Percentiles rank a stretch among this genome's conserved stretches.
phyloP scores from a whole-genome alignment of 2,888 invertebrate species.

The Meiosimyza decipiens region DNA sequence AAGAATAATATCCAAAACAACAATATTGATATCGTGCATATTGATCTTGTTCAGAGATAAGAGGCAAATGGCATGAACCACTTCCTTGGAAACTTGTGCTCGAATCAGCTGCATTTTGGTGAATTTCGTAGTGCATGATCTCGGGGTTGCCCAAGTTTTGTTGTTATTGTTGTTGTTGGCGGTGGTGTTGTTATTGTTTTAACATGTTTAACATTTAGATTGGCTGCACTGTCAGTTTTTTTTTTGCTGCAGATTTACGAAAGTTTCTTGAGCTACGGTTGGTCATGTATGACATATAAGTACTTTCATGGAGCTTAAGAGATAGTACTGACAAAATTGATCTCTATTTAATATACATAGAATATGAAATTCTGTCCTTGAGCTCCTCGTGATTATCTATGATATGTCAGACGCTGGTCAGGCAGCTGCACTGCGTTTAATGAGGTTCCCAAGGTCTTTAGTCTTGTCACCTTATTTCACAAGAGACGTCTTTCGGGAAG shows the following conservation, averaged over 20 bases:
- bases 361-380: too few relatives aligned
- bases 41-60: slow-evolving; percentile 67
- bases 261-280: background rate
- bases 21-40: slow-evolving; percentile 67
- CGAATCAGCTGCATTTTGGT: slow-evolving; percentile 27
- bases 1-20: slow-evolving; percentile 38
- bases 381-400: too few relatives aligned
- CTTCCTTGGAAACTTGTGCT: slow-evolving; percentile 62
- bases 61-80: slow-evolving; percentile 58
- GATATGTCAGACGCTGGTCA: too few relatives aligned
- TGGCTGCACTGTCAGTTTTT: slow-evolving; percentile 15
- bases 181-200: slow-evolving; percentile 6
- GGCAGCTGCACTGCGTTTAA: too few relatives aligned
- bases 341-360: too few relatives aligned
- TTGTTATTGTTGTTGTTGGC: slow-evolving; percentile 39
- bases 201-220: slow-evolving; percentile 22
- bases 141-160: slow-evolving; percentile 54
- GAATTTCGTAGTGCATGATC: slow-evolving; percentile 49
- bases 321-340: too few relatives aligned
- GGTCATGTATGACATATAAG: background rate
- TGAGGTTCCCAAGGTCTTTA: too few relatives aligned
- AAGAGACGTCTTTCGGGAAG: too few relatives aligned
- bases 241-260: background rate
- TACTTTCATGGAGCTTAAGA: too few relatives aligned
- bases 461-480: too few relatives aligned